A percentile compares a stretch with the other conserved stretches of the same genome.
Conservation (phyloP, 2,797 vertebrate genomes). For the Mareca strepera region DNA sequence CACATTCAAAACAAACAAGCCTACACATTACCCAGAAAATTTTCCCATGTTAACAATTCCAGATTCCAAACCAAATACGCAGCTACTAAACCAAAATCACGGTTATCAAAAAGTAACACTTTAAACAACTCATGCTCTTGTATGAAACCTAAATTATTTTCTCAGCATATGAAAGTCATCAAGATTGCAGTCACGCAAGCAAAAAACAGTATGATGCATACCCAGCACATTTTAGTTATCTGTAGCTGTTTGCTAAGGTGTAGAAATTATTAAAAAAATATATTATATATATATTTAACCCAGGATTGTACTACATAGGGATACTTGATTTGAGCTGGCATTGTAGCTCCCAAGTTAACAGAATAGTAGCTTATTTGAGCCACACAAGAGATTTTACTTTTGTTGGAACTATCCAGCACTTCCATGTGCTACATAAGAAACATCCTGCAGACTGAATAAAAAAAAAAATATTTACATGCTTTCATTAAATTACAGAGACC, state of each 20-base stretch:
- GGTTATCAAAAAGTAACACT: conserved; percentile 58
- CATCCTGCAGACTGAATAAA: background rate
- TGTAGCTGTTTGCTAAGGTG: background rate
- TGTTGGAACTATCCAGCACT: background rate
- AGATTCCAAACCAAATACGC: conserved; percentile 61
- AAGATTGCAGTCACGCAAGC: background rate
- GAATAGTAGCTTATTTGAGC: background rate
- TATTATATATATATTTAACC: background rate
- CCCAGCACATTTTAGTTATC: background rate
- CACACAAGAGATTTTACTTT: background rate
- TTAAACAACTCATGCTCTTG: conserved; percentile 13
- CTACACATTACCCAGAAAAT: conserved; percentile 55
- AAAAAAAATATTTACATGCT: background rate
- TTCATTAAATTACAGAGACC: background rate
- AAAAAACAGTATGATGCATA: background rate
- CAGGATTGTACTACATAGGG: background rate
- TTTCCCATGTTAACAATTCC: conserved; percentile 61
- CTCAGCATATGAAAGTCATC: conserved; percentile 30
- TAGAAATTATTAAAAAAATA: background rate
- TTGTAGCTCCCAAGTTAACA: background rate
- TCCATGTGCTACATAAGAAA: background rate
- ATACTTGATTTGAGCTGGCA: background rate
- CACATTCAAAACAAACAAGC: conserved; percentile 72
- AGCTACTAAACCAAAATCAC: conserved; percentile 31
- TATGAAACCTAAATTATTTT: background rate